These are phyloP conservation scores for Steinernema scapterisci DNA, from an alignment of 2,888 invertebrate genomes.

Conservation along the genomic window DNA sequence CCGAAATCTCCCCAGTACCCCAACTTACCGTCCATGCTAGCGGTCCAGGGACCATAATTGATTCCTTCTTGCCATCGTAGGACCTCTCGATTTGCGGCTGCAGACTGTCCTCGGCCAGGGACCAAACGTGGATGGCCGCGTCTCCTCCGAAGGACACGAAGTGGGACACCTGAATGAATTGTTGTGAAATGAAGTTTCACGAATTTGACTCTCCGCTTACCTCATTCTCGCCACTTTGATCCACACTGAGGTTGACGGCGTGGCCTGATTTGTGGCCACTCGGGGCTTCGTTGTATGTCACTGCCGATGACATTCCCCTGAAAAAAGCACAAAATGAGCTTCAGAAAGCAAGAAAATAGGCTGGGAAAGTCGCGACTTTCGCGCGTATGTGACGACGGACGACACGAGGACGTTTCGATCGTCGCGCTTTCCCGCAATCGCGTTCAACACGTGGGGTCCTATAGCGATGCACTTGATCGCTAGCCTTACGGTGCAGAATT, in stretches of 20 bases:
- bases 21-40: slow-evolving; percentile 18
- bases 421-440: not conserved
- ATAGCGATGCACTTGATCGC: not conserved
- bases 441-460: not conserved
- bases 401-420: too few species aligned
- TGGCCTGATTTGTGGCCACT: not conserved
- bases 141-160: slow-evolving; percentile 20
- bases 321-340: not conserved
- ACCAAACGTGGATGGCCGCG: not conserved
- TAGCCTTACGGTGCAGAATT: not conserved
- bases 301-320: not conserved
- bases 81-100: not conserved
- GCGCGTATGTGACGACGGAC: too few species aligned
- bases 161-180: slow-evolving; percentile 14
- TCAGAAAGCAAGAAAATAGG: too few species aligned
- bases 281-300: not conserved
- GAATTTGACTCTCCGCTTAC: not conserved
- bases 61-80: slow-evolving; percentile 24
- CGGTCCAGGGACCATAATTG: not conserved
- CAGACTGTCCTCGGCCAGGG: not conserved
- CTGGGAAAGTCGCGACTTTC: too few species aligned
- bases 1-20: too few species aligned
- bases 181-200: not conserved
- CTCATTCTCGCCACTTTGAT: slow-evolving; percentile 1
- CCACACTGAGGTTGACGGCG: not conserved